Evolutionary conservation across 2,113 vertebrate species (phyloP).

Genomic region (Hemiscyllium ocellatum): DNA sequence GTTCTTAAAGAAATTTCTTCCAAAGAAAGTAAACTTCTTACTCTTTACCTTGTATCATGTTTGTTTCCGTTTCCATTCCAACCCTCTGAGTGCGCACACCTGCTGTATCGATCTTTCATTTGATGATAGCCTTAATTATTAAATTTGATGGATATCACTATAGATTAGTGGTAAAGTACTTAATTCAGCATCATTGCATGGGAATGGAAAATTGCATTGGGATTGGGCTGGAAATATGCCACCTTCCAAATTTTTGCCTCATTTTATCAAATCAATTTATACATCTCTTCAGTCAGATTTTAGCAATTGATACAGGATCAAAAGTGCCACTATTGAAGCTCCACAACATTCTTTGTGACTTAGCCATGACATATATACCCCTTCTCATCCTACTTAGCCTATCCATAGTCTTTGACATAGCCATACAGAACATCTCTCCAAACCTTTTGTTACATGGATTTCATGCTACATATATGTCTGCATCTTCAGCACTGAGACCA

Average conservation of each 20-base stretch:
- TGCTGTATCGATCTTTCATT: background rate
- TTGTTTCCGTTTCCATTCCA: background rate
- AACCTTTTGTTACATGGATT: background rate
- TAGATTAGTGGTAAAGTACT: background rate
- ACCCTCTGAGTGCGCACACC: background rate
- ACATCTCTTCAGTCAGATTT: background rate
- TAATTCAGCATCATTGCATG: background rate
- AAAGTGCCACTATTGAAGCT: background rate
- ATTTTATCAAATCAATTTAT: background rate
- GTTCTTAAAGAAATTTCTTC: background rate
- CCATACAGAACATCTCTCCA: background rate
- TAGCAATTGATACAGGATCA: background rate
- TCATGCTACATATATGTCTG: background rate
- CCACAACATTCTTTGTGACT: background rate
- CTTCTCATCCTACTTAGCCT: background rate
- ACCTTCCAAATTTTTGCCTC: background rate
- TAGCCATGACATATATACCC: background rate
- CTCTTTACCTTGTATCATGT: background rate
- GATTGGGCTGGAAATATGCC: background rate
- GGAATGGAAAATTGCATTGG: too few species aligned
- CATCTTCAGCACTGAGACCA: background rate
- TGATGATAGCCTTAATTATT: background rate
- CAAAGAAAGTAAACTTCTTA: background rate
- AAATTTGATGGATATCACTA: background rate
- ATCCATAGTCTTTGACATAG: background rate